phyloP scores from a whole-genome alignment of 2,888 invertebrate species.

The Uropetala carovei region DNA sequence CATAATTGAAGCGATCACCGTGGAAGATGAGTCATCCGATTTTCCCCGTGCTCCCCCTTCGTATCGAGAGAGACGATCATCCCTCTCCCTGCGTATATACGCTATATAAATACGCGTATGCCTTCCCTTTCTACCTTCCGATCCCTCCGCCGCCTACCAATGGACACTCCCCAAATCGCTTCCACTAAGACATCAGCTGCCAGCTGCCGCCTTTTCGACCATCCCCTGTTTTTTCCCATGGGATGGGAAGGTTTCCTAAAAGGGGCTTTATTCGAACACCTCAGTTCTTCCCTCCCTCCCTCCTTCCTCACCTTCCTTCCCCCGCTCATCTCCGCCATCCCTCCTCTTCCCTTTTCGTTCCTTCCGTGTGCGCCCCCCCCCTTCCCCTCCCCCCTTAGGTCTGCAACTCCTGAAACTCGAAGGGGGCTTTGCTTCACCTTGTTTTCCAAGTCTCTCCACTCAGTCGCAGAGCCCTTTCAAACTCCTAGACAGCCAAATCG shows the following conservation, averaged over 20 bases:
- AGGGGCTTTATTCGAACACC: constrained; percentile 42
- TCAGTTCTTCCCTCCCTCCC: not conserved
- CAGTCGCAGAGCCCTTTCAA: not conserved
- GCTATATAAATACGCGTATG: constrained; percentile 1
- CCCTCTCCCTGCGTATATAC: too few relatives aligned
- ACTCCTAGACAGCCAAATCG: constrained; percentile 35
- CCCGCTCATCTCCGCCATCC: not conserved
- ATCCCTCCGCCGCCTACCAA: not conserved
- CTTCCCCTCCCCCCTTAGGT: too few relatives aligned
- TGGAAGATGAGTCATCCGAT: too few relatives aligned
- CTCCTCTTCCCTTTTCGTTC: not conserved
- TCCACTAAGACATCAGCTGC: constrained; percentile 57
- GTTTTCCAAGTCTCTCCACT: constrained; percentile 47
- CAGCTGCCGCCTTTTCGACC: constrained; percentile 42
- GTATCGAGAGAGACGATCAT: too few relatives aligned
- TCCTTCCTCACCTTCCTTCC: not conserved
- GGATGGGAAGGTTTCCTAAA: not conserved
- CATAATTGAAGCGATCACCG: too few relatives aligned
- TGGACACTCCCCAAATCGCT: constrained; percentile 29
- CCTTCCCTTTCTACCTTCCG: not conserved
- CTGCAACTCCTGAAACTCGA: not conserved
- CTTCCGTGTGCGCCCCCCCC: constrained; percentile 5
- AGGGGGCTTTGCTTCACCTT: constrained; percentile 55
- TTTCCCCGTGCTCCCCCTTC: too few relatives aligned
- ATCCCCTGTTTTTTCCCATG: constrained; percentile 52